These are phyloP conservation scores for Holotrichia oblita DNA, from an alignment of 1,140 invertebrate genomes.

Conservation along the genomic window DNA sequence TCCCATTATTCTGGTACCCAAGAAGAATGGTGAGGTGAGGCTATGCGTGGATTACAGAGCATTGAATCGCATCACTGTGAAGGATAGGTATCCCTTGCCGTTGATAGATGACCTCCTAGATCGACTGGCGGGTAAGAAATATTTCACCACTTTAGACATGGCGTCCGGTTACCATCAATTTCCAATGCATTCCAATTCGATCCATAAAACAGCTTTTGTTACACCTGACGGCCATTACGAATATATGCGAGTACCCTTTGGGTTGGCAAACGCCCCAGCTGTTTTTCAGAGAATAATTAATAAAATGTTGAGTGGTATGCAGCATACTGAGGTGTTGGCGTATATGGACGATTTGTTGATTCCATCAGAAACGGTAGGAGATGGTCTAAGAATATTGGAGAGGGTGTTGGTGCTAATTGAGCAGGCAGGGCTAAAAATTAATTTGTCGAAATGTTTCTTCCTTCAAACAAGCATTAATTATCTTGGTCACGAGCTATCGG, in stretches of 20 bases:
- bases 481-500: slow-evolving; percentile 45
- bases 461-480: slow-evolving; percentile 44
- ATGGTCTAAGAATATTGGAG: slow-evolving; percentile 41
- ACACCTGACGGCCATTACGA: slow-evolving; percentile 54
- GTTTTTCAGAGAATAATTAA: slow-evolving; percentile 51
- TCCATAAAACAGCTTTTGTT: slow-evolving; percentile 40
- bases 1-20: slow-evolving; percentile 59
- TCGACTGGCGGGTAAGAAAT: slow-evolving; percentile 36
- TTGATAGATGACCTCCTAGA: slow-evolving; percentile 61
- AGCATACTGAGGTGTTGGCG: slow-evolving; percentile 33
- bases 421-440: slow-evolving; percentile 34
- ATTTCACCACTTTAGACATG: slow-evolving; percentile 55
- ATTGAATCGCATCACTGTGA: slow-evolving; percentile 31
- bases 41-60: slow-evolving; percentile 34
- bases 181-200: slow-evolving; percentile 39
- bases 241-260: slow-evolving; percentile 54
- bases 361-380: slow-evolving; percentile 35
- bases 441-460: slow-evolving; percentile 43
- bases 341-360: slow-evolving; percentile 48
- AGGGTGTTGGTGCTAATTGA: slow-evolving; percentile 37
- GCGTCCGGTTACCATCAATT: slow-evolving; percentile 47
- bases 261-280: slow-evolving; percentile 52
- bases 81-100: slow-evolving; percentile 62
- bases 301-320: slow-evolving; percentile 38
- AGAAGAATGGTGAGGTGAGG: slow-evolving; percentile 57